A percentile compares a stretch with the other conserved stretches of the same genome.
Evolutionary conservation across 2,888 invertebrate species (phyloP).

Genomic region (Tiliacea citrago): DNA sequence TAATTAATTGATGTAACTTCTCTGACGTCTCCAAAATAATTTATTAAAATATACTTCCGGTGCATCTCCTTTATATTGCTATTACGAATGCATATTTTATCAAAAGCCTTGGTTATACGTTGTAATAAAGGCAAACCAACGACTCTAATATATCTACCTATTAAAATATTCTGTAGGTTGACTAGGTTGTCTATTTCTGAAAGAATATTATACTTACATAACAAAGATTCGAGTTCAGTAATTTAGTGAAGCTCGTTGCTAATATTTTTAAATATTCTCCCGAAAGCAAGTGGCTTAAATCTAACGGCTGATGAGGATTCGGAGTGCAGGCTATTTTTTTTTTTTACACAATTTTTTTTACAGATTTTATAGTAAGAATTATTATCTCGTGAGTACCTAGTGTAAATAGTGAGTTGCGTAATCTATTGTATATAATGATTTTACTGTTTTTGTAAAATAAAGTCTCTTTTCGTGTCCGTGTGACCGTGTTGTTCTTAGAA

Average conservation of each 20-base stretch:
- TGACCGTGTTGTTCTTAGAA: too few species aligned
- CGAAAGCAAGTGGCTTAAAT: background rate
- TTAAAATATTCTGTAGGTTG: background rate
- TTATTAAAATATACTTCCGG: slow-evolving; percentile 4
- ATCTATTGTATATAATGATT: too few species aligned
- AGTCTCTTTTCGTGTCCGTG: too few species aligned
- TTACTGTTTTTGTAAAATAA: too few species aligned
- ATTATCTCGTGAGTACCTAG: too few species aligned
- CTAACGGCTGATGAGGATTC: background rate
- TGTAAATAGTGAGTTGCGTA: too few species aligned
- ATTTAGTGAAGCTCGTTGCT: background rate
- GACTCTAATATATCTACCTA: background rate
- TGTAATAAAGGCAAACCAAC: background rate
- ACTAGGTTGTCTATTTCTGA: background rate
- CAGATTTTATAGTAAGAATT: background rate
- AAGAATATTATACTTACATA: background rate
- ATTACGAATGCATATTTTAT: background rate
- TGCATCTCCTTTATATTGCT: slow-evolving; percentile 1
- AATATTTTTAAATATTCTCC: background rate
- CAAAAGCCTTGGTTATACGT: slow-evolving; percentile 5
- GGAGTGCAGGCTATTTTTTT: background rate
- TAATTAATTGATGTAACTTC: background rate
- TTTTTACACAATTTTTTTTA: too few species aligned
- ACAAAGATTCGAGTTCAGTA: background rate
- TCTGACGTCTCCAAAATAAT: background rate